Conservation (phyloP, 2,113 vertebrate species). For the Symphodus melops region DNA sequence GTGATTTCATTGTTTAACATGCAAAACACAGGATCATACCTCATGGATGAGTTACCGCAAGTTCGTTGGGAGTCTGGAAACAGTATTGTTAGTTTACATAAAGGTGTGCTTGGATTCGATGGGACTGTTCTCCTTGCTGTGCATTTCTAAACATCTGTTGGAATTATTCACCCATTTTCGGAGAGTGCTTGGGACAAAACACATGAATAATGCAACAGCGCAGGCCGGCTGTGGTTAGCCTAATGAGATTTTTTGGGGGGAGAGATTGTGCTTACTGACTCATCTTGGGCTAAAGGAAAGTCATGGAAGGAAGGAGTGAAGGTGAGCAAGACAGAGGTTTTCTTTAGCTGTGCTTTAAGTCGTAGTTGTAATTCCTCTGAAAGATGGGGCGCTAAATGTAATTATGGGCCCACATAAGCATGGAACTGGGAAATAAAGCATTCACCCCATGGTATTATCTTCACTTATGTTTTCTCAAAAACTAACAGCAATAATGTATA, state of each 20-base stretch:
- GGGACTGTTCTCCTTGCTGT: constrained; percentile 45
- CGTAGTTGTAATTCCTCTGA: constrained; percentile 40
- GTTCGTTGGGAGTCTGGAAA: neutral
- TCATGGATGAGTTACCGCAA: neutral
- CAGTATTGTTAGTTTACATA: constrained; percentile 21
- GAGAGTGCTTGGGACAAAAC: constrained; percentile 52
- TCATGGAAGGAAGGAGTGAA: constrained; percentile 22
- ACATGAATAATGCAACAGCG: constrained; percentile 76
- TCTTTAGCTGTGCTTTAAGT: constrained; percentile 35
- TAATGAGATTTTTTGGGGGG: constrained; percentile 75
- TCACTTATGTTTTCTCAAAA: constrained; percentile 32
- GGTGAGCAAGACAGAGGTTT: constrained; percentile 10
- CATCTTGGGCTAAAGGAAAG: constrained; percentile 42
- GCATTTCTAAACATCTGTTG: constrained; percentile 68
- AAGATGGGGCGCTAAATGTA: constrained; percentile 35
- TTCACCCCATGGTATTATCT: constrained; percentile 3
- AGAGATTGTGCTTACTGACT: constrained; percentile 68
- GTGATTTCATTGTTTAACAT: neutral
- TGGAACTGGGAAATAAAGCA: constrained; percentile 15
- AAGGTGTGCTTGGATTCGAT: constrained; percentile 39
- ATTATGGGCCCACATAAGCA: constrained; percentile 31
- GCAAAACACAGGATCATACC: neutral
- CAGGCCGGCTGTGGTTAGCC: constrained; percentile 62
- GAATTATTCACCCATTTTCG: constrained; percentile 69
- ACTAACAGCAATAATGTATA: neutral